Conservation (phyloP, 1,140 invertebrate species). For the Batillaria attramentaria region DNA sequence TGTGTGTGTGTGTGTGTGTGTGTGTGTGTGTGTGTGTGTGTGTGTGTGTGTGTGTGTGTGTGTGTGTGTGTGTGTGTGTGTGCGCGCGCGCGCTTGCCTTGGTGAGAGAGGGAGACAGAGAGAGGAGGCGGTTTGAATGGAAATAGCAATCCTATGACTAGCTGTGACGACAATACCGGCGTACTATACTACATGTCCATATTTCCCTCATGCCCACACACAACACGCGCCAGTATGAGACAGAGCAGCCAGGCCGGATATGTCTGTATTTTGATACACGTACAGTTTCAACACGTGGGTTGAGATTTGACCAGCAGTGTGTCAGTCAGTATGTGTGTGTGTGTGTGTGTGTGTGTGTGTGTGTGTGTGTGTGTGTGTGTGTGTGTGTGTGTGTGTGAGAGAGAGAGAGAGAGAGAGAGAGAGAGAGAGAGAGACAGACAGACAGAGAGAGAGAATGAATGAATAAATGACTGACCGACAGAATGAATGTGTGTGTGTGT, state of each 20-base stretch:
- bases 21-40: constrained; percentile 12
- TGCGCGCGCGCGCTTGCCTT: neutral
- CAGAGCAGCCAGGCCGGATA: too few relatives aligned
- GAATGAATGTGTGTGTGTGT: too few relatives aligned
- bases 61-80: neutral
- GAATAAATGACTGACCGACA: too few relatives aligned
- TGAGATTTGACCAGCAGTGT: neutral
- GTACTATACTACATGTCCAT: too few relatives aligned
- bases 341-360: constrained; percentile 8
- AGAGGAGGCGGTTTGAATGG: too few relatives aligned
- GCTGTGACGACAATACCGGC: too few relatives aligned
- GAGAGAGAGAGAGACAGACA: neutral
- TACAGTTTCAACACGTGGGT: too few relatives aligned
- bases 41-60: neutral
- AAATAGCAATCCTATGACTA: too few relatives aligned
- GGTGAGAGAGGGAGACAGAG: too few relatives aligned
- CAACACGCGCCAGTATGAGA: too few relatives aligned
- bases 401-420: neutral
- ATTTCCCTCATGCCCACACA: too few relatives aligned
- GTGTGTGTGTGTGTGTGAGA: neutral
- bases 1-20: constrained; percentile 14
- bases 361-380: constrained; percentile 8
- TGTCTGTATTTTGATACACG: too few relatives aligned
- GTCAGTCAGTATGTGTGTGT: constrained; percentile 11
- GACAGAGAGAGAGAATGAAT: neutral